Evolutionary conservation across 2,888 invertebrate genomes (phyloP).

Genomic region (Apoda limacodes): DNA sequence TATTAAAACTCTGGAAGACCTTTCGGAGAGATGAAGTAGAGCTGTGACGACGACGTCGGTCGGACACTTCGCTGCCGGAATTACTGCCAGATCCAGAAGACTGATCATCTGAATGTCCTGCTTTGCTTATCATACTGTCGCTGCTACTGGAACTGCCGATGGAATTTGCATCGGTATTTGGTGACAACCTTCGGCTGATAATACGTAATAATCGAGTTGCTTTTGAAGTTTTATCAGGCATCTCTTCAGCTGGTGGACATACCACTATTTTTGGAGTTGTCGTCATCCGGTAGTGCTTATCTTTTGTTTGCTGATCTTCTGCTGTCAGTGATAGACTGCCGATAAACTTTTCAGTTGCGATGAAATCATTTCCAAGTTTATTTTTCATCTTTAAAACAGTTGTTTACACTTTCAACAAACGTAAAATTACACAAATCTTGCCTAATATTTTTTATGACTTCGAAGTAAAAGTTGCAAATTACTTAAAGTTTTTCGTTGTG

Average conservation of each 20-base stretch:
- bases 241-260: conserved; percentile 60
- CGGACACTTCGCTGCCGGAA: conserved; percentile 72
- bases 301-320: conserved; percentile 31
- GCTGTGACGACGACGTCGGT: conserved; percentile 55
- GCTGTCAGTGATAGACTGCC: conserved; percentile 40
- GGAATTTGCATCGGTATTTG: conserved; percentile 53
- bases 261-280: conserved; percentile 58
- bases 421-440: no score
- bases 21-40: conserved; percentile 77
- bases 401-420: no score
- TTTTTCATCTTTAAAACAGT: no score
- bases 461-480: no score
- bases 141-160: conserved; percentile 57
- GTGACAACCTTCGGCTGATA: conserved; percentile 72
- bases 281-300: conserved; percentile 35
- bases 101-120: conserved; percentile 44
- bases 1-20: conserved; percentile 76
- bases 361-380: conserved; percentile 41
- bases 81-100: conserved; percentile 72
- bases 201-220: conserved; percentile 74
- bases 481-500: no score
- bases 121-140: conserved; percentile 51
- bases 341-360: conserved; percentile 43
- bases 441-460: no score
- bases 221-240: conserved; percentile 69